Evolutionary conservation across 2,888 invertebrate genomes (phyloP).

Genomic region (Capitulum mitella): DNA sequence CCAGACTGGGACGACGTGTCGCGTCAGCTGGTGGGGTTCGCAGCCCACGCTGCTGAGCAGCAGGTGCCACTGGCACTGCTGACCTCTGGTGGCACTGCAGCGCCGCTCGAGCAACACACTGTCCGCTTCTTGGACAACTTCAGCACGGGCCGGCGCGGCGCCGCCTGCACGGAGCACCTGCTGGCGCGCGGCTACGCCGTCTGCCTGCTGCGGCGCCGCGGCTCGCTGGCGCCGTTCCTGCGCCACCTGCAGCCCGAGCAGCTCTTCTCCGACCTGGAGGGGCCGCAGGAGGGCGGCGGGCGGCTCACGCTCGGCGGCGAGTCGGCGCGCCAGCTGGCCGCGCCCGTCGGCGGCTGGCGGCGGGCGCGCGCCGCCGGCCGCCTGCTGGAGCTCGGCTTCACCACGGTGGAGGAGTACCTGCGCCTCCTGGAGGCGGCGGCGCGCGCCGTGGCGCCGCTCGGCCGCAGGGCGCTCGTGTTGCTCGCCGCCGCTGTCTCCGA

Average conservation of each 20-base stretch:
- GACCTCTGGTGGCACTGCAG: slow-evolving; percentile 87
- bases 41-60: background rate
- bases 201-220: slow-evolving; percentile 45
- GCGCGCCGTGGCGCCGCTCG: slow-evolving; percentile 61
- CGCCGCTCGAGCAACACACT: slow-evolving; percentile 92
- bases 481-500: slow-evolving; percentile 98
- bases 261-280: slow-evolving; percentile 29
- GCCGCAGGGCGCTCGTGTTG: slow-evolving; percentile 70
- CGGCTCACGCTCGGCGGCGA: slow-evolving; percentile 67
- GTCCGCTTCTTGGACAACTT: slow-evolving; percentile 98
- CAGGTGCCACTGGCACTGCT: slow-evolving; percentile 36
- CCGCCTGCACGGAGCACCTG: slow-evolving; percentile 92
- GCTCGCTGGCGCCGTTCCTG: slow-evolving; percentile 45
- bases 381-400: slow-evolving; percentile 69
- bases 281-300: slow-evolving; percentile 49
- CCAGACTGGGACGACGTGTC: background rate
- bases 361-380: slow-evolving; percentile 52
- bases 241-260: slow-evolving; percentile 42
- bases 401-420: slow-evolving; percentile 82
- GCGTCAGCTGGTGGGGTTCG: background rate
- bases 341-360: background rate
- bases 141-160: slow-evolving; percentile 90
- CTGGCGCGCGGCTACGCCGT: slow-evolving; percentile 48
- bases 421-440: slow-evolving; percentile 78
- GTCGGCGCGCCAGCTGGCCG: slow-evolving; percentile 59